Evolutionary conservation across 2,113 vertebrate genomes (phyloP), one percentile per base, ranked within the genome.

Genomic region (Columbina picui): DNA sequence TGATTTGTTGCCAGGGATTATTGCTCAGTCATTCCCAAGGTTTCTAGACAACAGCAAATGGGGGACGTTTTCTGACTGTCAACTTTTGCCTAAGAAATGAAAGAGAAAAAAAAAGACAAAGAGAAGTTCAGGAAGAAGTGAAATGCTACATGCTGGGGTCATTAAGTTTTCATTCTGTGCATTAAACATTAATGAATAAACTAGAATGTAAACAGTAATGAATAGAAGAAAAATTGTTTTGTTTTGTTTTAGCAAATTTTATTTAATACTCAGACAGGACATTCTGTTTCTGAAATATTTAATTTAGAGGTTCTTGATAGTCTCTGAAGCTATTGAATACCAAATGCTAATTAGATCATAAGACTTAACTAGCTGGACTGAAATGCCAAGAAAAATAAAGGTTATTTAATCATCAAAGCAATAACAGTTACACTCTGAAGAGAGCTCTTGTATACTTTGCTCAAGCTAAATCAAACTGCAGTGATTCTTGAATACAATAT

Each of bases 301-400:
- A 94, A 98, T 98, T 97, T 93, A 93, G 88, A 96, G 38, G 56
- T 92, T 93, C 94, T 97, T 94, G 77, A 94, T 91, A 96, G 94
- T 95, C 93, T 96, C 89, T 94, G 45, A 82, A 94, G 95, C 95
- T 95, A 97, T 87, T 89, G 98, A 98, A 98, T 96, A 97, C 80
- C 96, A 98, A 97, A 97, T 96, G 96, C 53, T 97, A 98, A 98
- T 98, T 97, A 96, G 96, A 97, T 97, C 94, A 78, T 96, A 96
- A 98, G 95, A 81, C 80, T 94, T 96, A 97, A 95, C 84, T 95
- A 96, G 78, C 81, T 91, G 92, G 93, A 92, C 93, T 92, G 65
- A 98, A 98, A 98, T 97, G 96, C 84, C 95, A 97, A 93, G 80
- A 96, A 93, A 96, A 96, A 90, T 64, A 96, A 97, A 97, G 86